These are phyloP conservation scores for Capitulum mitella DNA, from an alignment of 2,888 invertebrate species.

Conservation along the genomic window DNA sequence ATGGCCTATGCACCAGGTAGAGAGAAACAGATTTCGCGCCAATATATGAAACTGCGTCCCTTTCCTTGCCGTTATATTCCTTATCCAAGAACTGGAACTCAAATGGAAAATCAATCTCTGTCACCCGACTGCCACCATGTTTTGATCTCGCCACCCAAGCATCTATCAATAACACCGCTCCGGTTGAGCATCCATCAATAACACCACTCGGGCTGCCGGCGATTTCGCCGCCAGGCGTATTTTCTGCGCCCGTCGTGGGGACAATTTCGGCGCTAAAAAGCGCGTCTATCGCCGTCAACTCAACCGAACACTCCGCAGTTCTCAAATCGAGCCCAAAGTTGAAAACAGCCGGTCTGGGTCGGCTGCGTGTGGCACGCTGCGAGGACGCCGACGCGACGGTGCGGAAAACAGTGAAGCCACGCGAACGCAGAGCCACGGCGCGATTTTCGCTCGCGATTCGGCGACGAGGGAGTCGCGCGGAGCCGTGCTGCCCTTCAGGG, in stretches of 20 bases:
- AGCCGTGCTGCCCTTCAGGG: no score
- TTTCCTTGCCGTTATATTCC: no score
- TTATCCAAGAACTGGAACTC: no score
- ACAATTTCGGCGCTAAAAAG: conserved; percentile 19
- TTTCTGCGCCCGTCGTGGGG: neutral
- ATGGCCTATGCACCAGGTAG: no score
- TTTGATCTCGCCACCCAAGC: neutral
- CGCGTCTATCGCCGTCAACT: neutral
- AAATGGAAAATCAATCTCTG: no score
- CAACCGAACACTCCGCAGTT: neutral
- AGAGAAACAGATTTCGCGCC: no score
- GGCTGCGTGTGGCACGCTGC: no score
- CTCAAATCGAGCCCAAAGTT: neutral
- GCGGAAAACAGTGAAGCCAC: neutral
- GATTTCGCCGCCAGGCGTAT: neutral
- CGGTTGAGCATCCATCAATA: neutral
- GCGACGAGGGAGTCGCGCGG: no score
- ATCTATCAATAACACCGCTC: neutral
- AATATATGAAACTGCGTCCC: no score
- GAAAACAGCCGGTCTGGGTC: neutral
- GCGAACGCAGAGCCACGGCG: neutral
- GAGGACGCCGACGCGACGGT: neutral
- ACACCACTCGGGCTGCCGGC: neutral
- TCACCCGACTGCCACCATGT: neutral
- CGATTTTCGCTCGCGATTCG: no score